Evolutionary conservation across 92 coral and sea anemone species (phyloP), one percentile per base, ranked within the genome.

Genomic region (Porites cylindrica): DNA sequence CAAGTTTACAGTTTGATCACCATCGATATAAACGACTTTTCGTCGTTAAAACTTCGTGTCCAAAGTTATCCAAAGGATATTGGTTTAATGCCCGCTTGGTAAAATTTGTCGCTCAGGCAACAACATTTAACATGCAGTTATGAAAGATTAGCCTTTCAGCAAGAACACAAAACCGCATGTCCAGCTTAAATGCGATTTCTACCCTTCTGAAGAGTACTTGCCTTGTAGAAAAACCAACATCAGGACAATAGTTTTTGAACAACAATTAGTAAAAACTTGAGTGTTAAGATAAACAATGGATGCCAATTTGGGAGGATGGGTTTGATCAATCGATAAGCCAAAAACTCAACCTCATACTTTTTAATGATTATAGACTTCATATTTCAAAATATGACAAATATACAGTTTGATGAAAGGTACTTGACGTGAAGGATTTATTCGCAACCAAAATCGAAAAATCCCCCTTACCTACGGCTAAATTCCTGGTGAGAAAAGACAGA

Each of bases 391-490:
- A 38, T 38, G 9, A 51, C 50, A 75, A 75, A 20, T 6, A 14
- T 75, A 1, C 12, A 20, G 9, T 70, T 70, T 19, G 77, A 47
- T 18, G 20, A 58, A 56, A 70, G 70, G 54, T 29, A 2, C 19
- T 60, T 2, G 50, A 50, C 12, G 61, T 3, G 26, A 26, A 67
- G 84, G 74, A 66, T 66, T 53, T 75, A 75, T 20, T 24, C 24
- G 67, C 66, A 70, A n/a, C 8, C 26, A 6, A 67, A 78, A n/a
- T 78, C 84, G 16, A 47, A 6, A 67, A 78, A n/a, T 78, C 84
- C 8, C 11, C 51, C 86, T 82, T 58, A 82, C 86, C 70, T 54
- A 24, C 56, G 14, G n/a, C n/a, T 69, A 13, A 26, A 75, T 20
- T 71, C 67, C 29, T 54, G 56, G 10, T 71, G 86, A 13, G 78